Evolutionary conservation across 1,140 invertebrate genomes (phyloP).

Genomic region (Agrilus planipennis): DNA sequence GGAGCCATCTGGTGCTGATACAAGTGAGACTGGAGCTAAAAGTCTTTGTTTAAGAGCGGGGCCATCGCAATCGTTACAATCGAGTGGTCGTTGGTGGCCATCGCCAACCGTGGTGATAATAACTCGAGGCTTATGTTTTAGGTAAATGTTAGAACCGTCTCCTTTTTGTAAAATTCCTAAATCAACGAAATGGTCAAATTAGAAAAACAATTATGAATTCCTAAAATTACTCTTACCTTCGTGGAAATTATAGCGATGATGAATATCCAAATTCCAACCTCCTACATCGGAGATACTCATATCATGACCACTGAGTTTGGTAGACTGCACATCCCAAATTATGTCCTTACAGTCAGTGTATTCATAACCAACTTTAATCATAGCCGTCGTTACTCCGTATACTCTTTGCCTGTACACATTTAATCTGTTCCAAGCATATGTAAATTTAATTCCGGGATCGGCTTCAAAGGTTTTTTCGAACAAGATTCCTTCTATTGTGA

Average conservation of each 20-base stretch:
- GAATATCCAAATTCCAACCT: constrained; percentile 94
- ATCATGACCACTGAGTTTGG: constrained; percentile 88
- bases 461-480: constrained; percentile 92
- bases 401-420: constrained; percentile 96
- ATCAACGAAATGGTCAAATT: constrained; percentile 13
- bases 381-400: constrained; percentile 78
- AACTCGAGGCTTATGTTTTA: constrained; percentile 86
- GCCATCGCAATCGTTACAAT: constrained; percentile 74
- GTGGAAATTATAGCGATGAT: constrained; percentile 95
- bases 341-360: constrained; percentile 87
- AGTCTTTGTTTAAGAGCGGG: constrained; percentile 69
- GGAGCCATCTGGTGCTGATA: constrained; percentile 83
- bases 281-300: constrained; percentile 93
- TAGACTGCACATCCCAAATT: constrained; percentile 92
- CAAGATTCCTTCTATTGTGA: constrained; percentile 87
- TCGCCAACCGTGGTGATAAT: constrained; percentile 89
- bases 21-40: constrained; percentile 81
- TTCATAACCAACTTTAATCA: constrained; percentile 93
- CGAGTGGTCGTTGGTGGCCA: constrained; percentile 74
- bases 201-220: constrained; percentile 5
- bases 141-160: constrained; percentile 90
- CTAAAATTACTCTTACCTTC: constrained; percentile 52
- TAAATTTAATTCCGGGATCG: constrained; percentile 90
- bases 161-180: constrained; percentile 90
- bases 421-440: constrained; percentile 89